Conservation (phyloP, 2,888 invertebrate species). For the Drosophila histrio region DNA sequence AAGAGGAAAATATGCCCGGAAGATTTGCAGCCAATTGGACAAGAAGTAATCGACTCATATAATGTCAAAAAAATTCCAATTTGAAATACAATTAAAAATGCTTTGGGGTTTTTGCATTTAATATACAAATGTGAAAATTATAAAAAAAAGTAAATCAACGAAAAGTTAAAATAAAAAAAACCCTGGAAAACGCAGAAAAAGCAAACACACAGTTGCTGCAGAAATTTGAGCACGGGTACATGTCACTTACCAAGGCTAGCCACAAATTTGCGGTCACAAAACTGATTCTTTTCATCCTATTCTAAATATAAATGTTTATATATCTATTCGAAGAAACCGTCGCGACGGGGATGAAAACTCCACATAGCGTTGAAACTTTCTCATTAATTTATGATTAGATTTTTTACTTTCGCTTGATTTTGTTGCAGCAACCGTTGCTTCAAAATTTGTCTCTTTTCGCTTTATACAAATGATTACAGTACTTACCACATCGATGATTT, state of each 20-base stretch:
- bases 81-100: slow-evolving; percentile 13
- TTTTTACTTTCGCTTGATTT: slow-evolving; percentile 33
- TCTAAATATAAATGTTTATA: slow-evolving; percentile 7
- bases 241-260: slow-evolving; percentile 97
- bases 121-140: not conserved
- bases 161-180: not conserved
- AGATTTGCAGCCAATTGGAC: not conserved
- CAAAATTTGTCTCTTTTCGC: slow-evolving; percentile 16
- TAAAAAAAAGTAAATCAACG: not conserved
- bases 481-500: slow-evolving; percentile 98
- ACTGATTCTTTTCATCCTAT: slow-evolving; percentile 93
- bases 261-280: slow-evolving; percentile 97
- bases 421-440: slow-evolving; percentile 21
- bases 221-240: slow-evolving; percentile 81
- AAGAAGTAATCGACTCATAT: not conserved
- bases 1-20: not conserved
- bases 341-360: slow-evolving; percentile 25
- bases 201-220: not conserved
- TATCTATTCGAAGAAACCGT: slow-evolving; percentile 5
- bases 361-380: slow-evolving; percentile 18
- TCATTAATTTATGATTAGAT: slow-evolving; percentile 23
- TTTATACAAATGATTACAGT: not conserved
- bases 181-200: not conserved
- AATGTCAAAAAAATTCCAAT: not conserved
- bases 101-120: slow-evolving; percentile 13